A percentile compares a stretch with the other conserved stretches of the same genome.
These are phyloP conservation scores for Abrostola triplasia DNA, from an alignment of 2,888 invertebrate genomes.

Conservation along the genomic window DNA sequence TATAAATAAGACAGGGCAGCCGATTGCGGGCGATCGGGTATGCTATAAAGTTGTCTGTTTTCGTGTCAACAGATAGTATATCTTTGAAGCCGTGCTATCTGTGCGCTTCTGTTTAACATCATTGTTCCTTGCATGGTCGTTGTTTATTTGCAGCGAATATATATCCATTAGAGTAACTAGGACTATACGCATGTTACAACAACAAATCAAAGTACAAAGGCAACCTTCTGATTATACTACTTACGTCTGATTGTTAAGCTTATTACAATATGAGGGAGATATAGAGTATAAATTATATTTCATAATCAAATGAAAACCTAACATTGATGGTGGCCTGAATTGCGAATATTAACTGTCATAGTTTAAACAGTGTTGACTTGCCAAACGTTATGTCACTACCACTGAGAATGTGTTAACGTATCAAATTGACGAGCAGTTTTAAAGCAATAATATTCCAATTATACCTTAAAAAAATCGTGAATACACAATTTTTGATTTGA, in stretches of 20 bases:
- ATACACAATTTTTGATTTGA: too few relatives aligned
- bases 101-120: constrained; percentile 38
- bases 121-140: constrained; percentile 14
- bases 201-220: background rate
- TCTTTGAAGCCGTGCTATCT: constrained; percentile 27
- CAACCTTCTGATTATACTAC: background rate
- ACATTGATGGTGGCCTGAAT: background rate
- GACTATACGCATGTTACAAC: background rate
- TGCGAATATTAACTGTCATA: constrained; percentile 7
- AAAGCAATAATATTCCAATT: too few relatives aligned
- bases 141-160: constrained; percentile 17
- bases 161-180: background rate
- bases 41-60: constrained; percentile 48
- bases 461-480: too few relatives aligned
- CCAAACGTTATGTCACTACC: constrained; percentile 35
- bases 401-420: constrained; percentile 10
- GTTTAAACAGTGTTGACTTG: constrained; percentile 8
- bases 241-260: background rate
- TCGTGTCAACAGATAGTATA: constrained; percentile 50
- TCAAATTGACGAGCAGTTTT: too few relatives aligned
- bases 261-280: background rate
- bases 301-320: background rate
- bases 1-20: constrained; percentile 40
- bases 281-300: too few relatives aligned
- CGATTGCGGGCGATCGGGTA: constrained; percentile 8